Base-by-base conservation (phyloP, 1,140 invertebrate genomes). In the Calosoma granatense region DNA sequence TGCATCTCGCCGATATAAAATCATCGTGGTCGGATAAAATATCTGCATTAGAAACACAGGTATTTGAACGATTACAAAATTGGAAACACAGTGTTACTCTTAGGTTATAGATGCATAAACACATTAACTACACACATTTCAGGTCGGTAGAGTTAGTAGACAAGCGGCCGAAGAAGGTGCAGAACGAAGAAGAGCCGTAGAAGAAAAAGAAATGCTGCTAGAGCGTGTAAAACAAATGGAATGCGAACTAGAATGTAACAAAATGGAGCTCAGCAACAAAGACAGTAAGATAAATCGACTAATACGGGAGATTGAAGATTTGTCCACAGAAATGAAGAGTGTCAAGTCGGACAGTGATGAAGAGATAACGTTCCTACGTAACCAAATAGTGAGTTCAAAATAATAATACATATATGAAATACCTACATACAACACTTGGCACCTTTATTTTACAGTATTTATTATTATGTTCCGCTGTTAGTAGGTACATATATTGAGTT, bases 21-120 rank as follows among this genome's bases (percentile, higher is more conserved):
- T 88, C 87, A 1, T 88, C 87, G 0, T 93, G 90, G 91, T 92
- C 88, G 64, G 84, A 86, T 20, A 90, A 92, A 69, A 92, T 93
- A 61, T 83, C 88, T 2, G 83, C 86, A 2, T 68, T 93, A 11
- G 90, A 93, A 70, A 89, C 87, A 2, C 89, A 94, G 78, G 85
- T 88, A 36, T 69, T 58, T 67, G n/a, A n/a, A n/a, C n/a, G n/a
- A n/a, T 41, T 56, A 17, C 41, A 3, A 47, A 11, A 11, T 47
- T 12, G 43, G 2, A 30, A 20, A 23, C 22, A 19, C 2, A 70
- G 58, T 63, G 56, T 64, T 47, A 64, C 54, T 52, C 15, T 39
- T 43, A 61, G 17, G 14, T 15, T 23, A 19, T 54, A 4, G 22
- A n/a, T 4, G 2, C 22, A 26, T 59, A 57, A 21, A 22, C 41